Percentiles rank a stretch among this genome's conserved stretches.
These are phyloP conservation scores for Litoditis marina DNA, from an alignment of 2,888 invertebrate species.

Conservation along the genomic window DNA sequence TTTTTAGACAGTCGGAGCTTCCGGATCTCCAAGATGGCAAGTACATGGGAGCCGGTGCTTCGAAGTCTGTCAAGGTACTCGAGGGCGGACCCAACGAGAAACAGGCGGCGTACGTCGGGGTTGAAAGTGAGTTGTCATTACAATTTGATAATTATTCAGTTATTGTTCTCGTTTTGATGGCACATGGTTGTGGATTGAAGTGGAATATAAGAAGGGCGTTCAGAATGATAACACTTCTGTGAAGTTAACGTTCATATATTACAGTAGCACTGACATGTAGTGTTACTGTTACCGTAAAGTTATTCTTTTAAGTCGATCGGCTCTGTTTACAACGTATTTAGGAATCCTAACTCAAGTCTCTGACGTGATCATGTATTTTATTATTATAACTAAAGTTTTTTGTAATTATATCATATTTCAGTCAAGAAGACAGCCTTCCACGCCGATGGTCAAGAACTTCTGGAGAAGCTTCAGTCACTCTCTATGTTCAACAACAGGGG, in stretches of 20 bases:
- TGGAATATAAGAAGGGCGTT: no score
- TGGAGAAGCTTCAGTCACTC: constrained; percentile 1
- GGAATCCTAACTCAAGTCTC: not conserved
- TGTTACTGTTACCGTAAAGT: no score
- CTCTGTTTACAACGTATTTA: not conserved
- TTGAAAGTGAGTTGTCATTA: constrained; percentile 8
- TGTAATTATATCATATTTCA: no score
- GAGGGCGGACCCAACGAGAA: constrained; percentile 1
- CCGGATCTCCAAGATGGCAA: constrained; percentile 11
- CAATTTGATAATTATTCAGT: no score
- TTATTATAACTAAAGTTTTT: no score
- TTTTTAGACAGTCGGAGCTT: not conserved
- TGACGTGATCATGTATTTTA: no score
- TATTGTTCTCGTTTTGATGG: no score
- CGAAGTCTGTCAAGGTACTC: constrained; percentile 11
- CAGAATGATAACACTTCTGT: no score
- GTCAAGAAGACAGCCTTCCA: constrained; percentile 16
- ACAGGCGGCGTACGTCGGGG: not conserved
- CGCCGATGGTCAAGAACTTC: constrained; percentile 8
- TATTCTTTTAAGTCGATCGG: no score
- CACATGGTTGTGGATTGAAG: no score
- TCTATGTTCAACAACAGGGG: not conserved
- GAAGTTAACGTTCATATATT: no score
- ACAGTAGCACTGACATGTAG: no score
- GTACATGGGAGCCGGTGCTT: constrained; percentile 9